Evolutionary conservation across 1,140 invertebrate species (phyloP).

Genomic region (Samia ricini): DNA sequence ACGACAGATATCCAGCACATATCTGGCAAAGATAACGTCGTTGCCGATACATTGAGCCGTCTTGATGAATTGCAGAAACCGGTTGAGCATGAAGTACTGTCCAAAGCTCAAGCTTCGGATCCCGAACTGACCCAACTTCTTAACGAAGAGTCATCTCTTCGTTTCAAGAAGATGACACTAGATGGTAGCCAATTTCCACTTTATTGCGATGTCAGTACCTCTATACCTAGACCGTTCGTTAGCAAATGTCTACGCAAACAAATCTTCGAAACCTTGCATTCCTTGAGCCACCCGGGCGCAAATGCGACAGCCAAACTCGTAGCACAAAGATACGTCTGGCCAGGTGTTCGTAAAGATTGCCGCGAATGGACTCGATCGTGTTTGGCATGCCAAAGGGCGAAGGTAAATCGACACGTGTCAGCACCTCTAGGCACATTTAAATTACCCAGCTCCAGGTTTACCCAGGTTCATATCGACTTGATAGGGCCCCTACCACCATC

Average conservation of each 20-base stretch:
- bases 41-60: not conserved
- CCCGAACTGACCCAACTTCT: not conserved
- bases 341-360: not conserved
- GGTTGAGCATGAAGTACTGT: too few relatives aligned
- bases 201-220: not conserved
- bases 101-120: not conserved
- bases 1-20: not conserved
- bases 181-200: not conserved
- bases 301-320: not conserved
- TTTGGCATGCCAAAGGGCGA: not conserved
- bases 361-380: not conserved
- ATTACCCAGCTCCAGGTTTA: conserved; percentile 20
- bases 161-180: not conserved
- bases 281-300: not conserved
- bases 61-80: not conserved
- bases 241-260: not conserved
- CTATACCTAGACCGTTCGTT: not conserved
- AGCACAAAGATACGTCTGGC: not conserved
- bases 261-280: not conserved
- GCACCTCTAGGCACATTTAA: not conserved
- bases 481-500: conserved; percentile 44
- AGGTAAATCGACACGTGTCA: not conserved
- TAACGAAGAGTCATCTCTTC: not conserved
- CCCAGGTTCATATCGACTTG: conserved; percentile 27
- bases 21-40: not conserved